Evolutionary conservation across 1,140 invertebrate species (phyloP).

Genomic region (Colletes gigas): DNA sequence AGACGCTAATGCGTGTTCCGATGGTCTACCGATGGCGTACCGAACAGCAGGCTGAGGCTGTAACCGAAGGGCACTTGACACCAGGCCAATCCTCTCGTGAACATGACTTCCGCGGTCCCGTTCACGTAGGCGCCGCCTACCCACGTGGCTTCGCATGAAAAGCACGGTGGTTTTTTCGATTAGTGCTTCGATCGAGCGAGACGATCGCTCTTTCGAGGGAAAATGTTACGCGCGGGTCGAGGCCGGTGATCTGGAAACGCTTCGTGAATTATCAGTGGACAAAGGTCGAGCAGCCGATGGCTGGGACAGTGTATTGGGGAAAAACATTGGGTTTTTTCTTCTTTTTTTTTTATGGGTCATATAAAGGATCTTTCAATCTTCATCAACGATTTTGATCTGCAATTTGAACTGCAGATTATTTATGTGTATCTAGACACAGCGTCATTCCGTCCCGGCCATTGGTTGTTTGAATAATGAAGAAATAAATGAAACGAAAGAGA

Average conservation of each 20-base stretch:
- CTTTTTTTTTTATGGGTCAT: no score
- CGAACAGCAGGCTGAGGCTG: conserved; percentile 88
- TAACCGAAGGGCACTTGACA: conserved; percentile 92
- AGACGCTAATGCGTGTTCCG: background rate
- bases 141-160: conserved; percentile 85
- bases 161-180: conserved; percentile 9
- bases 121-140: conserved; percentile 92
- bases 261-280: background rate
- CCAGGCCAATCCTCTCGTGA: conserved; percentile 86
- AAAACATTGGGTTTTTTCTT: background rate
- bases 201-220: conserved; percentile 38
- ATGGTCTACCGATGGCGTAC: conserved; percentile 75
- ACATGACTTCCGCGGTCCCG: conserved; percentile 90
- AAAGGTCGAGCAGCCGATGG: background rate
- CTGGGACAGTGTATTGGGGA: no score
- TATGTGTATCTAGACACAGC: no score
- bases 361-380: background rate
- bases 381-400: no score
- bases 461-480: no score
- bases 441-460: no score
- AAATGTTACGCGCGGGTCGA: conserved; percentile 32
- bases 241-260: conserved; percentile 20
- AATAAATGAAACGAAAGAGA: no score
- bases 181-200: conserved; percentile 22
- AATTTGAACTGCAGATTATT: no score